Evolutionary conservation across 2,888 invertebrate genomes (phyloP), one percentile per base, ranked within the genome.

Genomic region (Sminthurides aquaticus): DNA sequence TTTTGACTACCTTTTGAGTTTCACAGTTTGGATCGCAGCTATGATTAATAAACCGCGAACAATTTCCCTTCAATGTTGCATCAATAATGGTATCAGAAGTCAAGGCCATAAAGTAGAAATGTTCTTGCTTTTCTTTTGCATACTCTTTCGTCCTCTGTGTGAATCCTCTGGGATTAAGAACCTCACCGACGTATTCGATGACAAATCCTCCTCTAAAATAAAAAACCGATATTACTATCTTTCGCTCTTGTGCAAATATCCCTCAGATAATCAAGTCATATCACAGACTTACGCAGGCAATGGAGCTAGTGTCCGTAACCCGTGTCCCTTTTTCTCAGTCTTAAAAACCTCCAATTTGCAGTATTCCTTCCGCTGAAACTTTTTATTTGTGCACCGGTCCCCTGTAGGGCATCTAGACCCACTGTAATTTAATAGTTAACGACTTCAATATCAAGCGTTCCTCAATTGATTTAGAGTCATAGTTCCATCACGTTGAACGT

Each of bases 11-110:
- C 80, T 99, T 99, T 80, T 99, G 97, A 0, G 98, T 98, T 80
- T 95, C 95, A 2, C 96, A 91, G 79, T 99, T 99, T 0, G 99
- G 99, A 75, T 97, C 95, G 78, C 99, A 99, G 56, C 96, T 96
- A 78, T 99, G 99, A 80, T 99, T 99, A 75, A 99, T 96, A 77
- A 98, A 99, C 49, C 99, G 83, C 0, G 98, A 97, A 67, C 92
- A 87, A 78, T 97, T 99, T 34, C 99, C 99, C 79, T 91, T 94
- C 74, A 85, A 81, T 0, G 98, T 98, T 1, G 99, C 99, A 81
- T 99, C 99, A 67, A 99, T 98, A 64, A 93, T 87, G 68, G 90
- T 87, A 79, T 96, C 94, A 1, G 91, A 89, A 77, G 93, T 88
- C 56, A 98, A 81, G 0, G 96, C 90, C 97, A 99, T 98, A 79